Conservation (phyloP, 2,797 vertebrate species). For the Adrianichthys oophorus region DNA sequence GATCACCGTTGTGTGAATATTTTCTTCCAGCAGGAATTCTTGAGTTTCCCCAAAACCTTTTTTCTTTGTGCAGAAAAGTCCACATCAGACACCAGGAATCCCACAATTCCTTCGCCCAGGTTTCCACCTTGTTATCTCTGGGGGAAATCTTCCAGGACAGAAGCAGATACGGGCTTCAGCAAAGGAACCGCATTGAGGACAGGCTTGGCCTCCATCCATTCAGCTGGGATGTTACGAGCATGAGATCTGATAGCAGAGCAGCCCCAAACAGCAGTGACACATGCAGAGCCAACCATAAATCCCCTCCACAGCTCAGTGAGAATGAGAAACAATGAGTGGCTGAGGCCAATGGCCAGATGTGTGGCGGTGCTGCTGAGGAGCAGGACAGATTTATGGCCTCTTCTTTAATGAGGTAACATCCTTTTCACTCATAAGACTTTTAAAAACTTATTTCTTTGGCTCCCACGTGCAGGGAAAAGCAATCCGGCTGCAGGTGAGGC, state of each 20-base stretch:
- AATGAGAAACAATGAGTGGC: slow-evolving; percentile 64
- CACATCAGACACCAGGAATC: not conserved
- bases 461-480: slow-evolving; percentile 66
- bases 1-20: not conserved
- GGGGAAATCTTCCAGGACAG: slow-evolving; percentile 28
- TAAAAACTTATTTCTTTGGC: slow-evolving; percentile 59
- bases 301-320: slow-evolving; percentile 48
- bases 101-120: not conserved
- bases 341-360: slow-evolving; percentile 72
- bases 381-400: slow-evolving; percentile 76
- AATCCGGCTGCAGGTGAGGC: slow-evolving; percentile 35
- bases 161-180: slow-evolving; percentile 20
- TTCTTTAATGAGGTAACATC: slow-evolving; percentile 82
- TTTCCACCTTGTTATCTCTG: slow-evolving; percentile 13
- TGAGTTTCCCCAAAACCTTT: too few species aligned
- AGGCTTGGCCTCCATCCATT: slow-evolving; percentile 2
- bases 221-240: slow-evolving; percentile 25
- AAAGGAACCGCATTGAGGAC: not conserved
- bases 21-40: too few species aligned
- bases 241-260: slow-evolving; percentile 23
- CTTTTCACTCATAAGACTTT: slow-evolving; percentile 78
- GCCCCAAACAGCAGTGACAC: slow-evolving; percentile 57
- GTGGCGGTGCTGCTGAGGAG: slow-evolving; percentile 66
- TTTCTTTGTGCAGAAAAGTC: not conserved
- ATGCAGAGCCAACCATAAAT: slow-evolving; percentile 58